Conservation (phyloP, 2,888 invertebrate species). For the Eilema sororculum region DNA sequence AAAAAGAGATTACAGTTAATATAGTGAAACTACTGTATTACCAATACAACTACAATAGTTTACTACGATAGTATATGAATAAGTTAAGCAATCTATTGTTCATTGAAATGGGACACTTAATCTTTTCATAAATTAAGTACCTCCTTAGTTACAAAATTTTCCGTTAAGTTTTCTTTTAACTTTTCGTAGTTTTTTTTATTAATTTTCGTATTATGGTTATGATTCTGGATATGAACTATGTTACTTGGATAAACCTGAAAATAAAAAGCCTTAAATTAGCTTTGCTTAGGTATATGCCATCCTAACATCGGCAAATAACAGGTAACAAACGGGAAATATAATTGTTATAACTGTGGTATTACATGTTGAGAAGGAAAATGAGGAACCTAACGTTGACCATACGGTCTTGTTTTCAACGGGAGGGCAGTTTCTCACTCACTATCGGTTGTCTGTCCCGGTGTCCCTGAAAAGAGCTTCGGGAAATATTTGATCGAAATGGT, state of each 20-base stretch:
- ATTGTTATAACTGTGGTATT: not conserved
- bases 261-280: not conserved
- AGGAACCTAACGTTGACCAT: too few relatives aligned
- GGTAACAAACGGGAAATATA: not conserved
- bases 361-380: not conserved
- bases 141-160: too few relatives aligned
- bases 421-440: not conserved
- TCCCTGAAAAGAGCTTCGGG: not conserved
- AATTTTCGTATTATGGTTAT: too few relatives aligned
- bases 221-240: too few relatives aligned
- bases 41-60: constrained; percentile 3
- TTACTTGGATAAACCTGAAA: not conserved
- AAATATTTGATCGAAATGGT: not conserved
- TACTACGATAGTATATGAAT: not conserved
- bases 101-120: not conserved
- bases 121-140: not conserved
- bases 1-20: not conserved
- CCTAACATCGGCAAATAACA: not conserved
- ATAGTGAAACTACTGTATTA: not conserved
- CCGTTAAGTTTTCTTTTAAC: not conserved
- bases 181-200: not conserved
- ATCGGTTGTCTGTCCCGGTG: not conserved
- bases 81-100: constrained; percentile 11
- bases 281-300: not conserved
- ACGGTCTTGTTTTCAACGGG: not conserved